phyloP scores from a whole-genome alignment of 2,888 invertebrate genomes.

The Tachina fera region DNA sequence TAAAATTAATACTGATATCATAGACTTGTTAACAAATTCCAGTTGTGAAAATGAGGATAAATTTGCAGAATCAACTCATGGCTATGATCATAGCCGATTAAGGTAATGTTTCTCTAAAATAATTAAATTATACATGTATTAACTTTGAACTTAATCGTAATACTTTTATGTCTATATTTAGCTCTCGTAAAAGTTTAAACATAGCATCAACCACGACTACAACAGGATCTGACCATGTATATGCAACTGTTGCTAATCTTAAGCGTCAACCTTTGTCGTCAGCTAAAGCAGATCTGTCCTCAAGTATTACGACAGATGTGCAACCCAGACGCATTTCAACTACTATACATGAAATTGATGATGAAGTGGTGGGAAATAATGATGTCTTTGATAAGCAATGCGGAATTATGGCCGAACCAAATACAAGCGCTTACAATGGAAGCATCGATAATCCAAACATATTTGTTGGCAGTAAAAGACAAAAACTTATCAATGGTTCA shows the following conservation, averaged over 20 bases:
- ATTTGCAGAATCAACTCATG: conserved; percentile 16
- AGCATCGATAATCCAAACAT: conserved; percentile 58
- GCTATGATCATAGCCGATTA: conserved; percentile 15
- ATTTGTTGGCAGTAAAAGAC: conserved; percentile 65
- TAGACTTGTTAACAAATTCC: conserved; percentile 74
- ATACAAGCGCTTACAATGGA: conserved; percentile 68
- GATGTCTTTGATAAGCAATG: conserved; percentile 65
- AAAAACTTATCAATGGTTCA: conserved; percentile 70
- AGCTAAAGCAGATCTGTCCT: conserved; percentile 61
- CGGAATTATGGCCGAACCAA: conserved; percentile 67
- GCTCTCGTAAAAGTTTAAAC: conserved; percentile 80
- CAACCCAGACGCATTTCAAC: conserved; percentile 73
- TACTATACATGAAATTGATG: conserved; percentile 72
- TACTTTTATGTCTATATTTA: conserved; percentile 60
- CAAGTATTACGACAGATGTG: conserved; percentile 22
- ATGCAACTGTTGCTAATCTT: conserved; percentile 73
- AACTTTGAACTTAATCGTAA: background rate
- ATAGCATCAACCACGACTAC: conserved; percentile 74
- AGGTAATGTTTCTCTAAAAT: conserved; percentile 46
- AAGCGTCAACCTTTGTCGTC: conserved; percentile 76
- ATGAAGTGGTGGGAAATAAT: conserved; percentile 27
- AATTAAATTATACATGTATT: background rate
- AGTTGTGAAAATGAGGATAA: conserved; percentile 42
- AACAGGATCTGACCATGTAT: conserved; percentile 56
- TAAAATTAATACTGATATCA: conserved; percentile 76